Conservation (phyloP, 2,113 vertebrate genomes). For the Brachionichthys hirsutus region DNA sequence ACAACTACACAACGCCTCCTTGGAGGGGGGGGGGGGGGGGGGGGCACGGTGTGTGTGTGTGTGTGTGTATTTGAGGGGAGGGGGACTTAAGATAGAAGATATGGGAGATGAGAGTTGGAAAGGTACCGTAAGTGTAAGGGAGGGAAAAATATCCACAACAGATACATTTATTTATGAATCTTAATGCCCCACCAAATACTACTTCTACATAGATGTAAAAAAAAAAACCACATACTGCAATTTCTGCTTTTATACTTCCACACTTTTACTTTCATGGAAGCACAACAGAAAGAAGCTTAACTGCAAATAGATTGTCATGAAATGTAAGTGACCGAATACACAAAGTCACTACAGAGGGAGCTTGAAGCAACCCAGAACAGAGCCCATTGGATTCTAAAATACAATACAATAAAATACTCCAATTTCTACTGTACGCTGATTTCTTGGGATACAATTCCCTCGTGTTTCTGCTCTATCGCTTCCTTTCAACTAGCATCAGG, state of each 20-base stretch:
- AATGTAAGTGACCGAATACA: too few relatives aligned
- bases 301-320: too few relatives aligned
- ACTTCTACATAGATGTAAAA: not conserved
- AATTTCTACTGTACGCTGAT: not conserved
- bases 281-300: too few relatives aligned
- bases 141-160: slow-evolving; percentile 12
- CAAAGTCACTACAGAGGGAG: too few relatives aligned
- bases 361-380: too few relatives aligned
- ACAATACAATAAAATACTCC: not conserved
- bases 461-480: slow-evolving; percentile 12
- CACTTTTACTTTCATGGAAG: too few relatives aligned
- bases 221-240: not conserved
- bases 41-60: not conserved
- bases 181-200: not conserved
- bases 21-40: slow-evolving; percentile 72
- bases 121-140: slow-evolving; percentile 16
- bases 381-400: not conserved
- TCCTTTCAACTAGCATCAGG: slow-evolving; percentile 12
- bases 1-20: slow-evolving; percentile 92
- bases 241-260: too few relatives aligned
- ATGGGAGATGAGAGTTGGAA: slow-evolving; percentile 17
- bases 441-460: slow-evolving; percentile 26
- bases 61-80: not conserved
- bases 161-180: slow-evolving; percentile 3
- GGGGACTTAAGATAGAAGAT: slow-evolving; percentile 39